These are phyloP conservation scores for Cheilosia scutellata DNA, from an alignment of 2,888 invertebrate species.

Conservation along the genomic window DNA sequence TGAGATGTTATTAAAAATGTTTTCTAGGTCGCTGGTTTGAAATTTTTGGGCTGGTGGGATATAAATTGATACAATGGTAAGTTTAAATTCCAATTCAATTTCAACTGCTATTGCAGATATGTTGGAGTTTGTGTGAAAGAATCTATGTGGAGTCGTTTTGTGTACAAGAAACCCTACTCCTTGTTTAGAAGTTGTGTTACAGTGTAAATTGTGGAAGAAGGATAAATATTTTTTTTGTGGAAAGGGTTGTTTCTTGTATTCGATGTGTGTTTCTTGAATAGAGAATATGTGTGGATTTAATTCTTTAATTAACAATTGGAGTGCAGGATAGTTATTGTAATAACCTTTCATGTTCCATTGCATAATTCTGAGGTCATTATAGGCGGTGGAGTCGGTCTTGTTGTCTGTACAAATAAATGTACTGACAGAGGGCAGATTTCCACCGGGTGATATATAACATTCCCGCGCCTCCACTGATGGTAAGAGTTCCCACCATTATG, in stretches of 20 bases:
- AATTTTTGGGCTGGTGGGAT: conserved; percentile 57
- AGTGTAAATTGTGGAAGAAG: conserved; percentile 50
- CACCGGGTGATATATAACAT: neutral
- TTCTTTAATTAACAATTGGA: conserved; percentile 30
- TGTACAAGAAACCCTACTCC: conserved; percentile 59
- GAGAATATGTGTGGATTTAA: conserved; percentile 59
- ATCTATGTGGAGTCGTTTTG: conserved; percentile 50
- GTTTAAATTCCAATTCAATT: conserved; percentile 27
- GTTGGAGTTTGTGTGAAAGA: conserved; percentile 31
- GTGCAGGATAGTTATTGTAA: conserved; percentile 4
- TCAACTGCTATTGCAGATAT: conserved; percentile 46
- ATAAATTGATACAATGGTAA: conserved; percentile 50
- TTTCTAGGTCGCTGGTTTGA: conserved; percentile 7
- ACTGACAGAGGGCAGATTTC: neutral
- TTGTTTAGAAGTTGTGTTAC: conserved; percentile 60
- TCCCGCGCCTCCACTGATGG: neutral
- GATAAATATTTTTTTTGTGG: conserved; percentile 36
- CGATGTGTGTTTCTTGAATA: conserved; percentile 66
- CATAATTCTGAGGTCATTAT: neutral
- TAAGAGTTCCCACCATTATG: neutral
- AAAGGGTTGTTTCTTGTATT: conserved; percentile 20
- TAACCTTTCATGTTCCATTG: neutral
- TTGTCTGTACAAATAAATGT: neutral
- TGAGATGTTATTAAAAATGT: conserved; percentile 25
- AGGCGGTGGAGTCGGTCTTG: neutral